Evolutionary conservation across 2,888 invertebrate species (phyloP).

Genomic region (Mesochorus sp.): DNA sequence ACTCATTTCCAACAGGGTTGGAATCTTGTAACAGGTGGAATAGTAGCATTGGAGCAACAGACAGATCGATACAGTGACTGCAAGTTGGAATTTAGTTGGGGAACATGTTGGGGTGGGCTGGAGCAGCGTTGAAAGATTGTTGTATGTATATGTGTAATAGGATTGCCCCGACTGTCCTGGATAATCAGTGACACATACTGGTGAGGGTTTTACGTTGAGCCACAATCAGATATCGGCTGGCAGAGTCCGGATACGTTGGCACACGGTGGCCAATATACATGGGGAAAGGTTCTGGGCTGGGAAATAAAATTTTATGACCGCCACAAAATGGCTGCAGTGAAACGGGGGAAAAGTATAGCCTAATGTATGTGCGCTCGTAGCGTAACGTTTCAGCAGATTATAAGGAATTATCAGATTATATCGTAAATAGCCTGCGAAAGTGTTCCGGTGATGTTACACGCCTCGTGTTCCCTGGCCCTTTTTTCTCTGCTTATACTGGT

Average conservation of each 20-base stretch:
- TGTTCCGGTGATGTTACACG: neutral
- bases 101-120: too few relatives aligned
- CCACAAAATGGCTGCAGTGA: neutral
- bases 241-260: neutral
- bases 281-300: neutral
- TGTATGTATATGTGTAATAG: too few relatives aligned
- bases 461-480: neutral
- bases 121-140: too few relatives aligned
- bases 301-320: conserved; percentile 18
- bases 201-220: too few relatives aligned
- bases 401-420: conserved; percentile 16
- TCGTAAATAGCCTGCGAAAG: neutral
- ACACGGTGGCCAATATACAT: neutral
- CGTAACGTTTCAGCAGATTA: neutral
- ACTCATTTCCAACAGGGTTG: too few relatives aligned
- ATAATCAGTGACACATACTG: too few relatives aligned
- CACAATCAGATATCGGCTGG: neutral
- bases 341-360: neutral
- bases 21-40: too few relatives aligned
- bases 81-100: too few relatives aligned
- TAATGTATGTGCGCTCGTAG: neutral
- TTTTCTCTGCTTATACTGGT: too few relatives aligned
- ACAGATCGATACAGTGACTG: too few relatives aligned
- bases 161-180: too few relatives aligned
- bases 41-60: too few relatives aligned